phyloP scores from a whole-genome alignment of 2,888 invertebrate species.

The Cepaea hortensis region DNA sequence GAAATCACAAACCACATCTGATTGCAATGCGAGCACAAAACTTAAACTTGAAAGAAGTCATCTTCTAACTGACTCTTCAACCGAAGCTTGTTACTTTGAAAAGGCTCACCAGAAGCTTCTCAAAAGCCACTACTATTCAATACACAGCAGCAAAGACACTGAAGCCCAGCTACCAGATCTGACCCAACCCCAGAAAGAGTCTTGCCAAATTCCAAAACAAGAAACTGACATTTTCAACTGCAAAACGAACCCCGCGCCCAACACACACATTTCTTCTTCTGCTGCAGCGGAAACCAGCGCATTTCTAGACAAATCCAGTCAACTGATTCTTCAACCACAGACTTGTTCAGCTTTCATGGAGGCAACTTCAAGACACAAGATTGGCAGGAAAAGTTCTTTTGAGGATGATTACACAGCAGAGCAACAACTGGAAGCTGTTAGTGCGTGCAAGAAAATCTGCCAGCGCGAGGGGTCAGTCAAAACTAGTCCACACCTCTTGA shows the following conservation, averaged over 20 bases:
- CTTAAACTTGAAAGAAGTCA: neutral
- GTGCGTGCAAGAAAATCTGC: constrained; percentile 8
- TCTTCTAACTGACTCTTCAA: neutral
- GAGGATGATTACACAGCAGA: neutral
- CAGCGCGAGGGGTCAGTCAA: neutral
- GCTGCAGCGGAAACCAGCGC: neutral
- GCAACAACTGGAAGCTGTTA: neutral
- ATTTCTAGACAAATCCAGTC: neutral
- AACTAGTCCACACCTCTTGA: neutral
- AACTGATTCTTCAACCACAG: no score
- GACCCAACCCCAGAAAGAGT: no score
- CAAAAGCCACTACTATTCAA: neutral
- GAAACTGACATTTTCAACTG: neutral
- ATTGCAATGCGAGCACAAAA: neutral
- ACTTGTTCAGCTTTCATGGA: neutral
- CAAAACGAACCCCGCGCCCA: neutral
- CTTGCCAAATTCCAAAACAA: no score
- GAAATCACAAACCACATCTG: neutral
- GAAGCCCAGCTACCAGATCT: neutral
- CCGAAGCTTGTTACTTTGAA: constrained; percentile 15
- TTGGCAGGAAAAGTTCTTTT: constrained; percentile 24
- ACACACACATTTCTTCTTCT: neutral
- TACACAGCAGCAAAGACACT: neutral
- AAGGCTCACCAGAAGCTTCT: constrained; percentile 23
- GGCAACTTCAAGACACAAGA: neutral